These are phyloP conservation scores for Anhinga rufa DNA, from an alignment of 2,113 vertebrate species.

Conservation along the genomic window DNA sequence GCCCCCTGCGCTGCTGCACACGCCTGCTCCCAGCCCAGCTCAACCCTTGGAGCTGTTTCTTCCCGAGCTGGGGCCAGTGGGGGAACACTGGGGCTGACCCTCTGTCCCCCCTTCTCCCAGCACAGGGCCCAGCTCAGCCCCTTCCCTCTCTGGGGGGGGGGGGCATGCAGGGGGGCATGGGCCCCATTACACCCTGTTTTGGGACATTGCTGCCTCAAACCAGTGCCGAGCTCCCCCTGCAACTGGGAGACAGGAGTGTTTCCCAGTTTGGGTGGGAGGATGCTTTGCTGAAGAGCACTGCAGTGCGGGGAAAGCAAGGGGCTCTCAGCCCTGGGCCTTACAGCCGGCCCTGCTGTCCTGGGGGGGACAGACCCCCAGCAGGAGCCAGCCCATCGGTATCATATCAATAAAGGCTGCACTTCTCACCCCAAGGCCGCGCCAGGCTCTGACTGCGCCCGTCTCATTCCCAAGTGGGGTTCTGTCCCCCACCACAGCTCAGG, in stretches of 20 bases:
- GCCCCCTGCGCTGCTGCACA: not conserved
- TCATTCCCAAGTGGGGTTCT: not conserved
- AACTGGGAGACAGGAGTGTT: not conserved
- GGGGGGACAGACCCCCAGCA: not conserved
- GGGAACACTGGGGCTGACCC: not conserved
- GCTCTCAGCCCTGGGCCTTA: not conserved
- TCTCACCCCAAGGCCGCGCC: not conserved
- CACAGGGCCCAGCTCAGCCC: not conserved
- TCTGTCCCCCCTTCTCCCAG: not conserved
- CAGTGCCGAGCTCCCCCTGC: not conserved
- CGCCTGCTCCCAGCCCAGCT: not conserved
- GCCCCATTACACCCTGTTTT: not conserved
- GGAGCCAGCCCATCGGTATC: not conserved
- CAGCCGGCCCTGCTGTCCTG: not conserved
- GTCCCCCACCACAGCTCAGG: not conserved
- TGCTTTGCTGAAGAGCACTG: not conserved
- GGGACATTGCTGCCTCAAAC: not conserved
- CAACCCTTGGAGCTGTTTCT: not conserved
- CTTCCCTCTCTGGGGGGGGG: not conserved
- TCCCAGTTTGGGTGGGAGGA: not conserved
- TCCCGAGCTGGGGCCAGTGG: rapidly evolving
- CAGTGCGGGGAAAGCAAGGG: not conserved
- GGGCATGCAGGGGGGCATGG: rapidly evolving
- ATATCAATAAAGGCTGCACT: constrained; percentile 46
- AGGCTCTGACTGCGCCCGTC: not conserved